Evolutionary conservation across 2,888 invertebrate species (phyloP), one percentile per base, ranked within the genome.

Genomic region (Dyspetes luteomarginatus): DNA sequence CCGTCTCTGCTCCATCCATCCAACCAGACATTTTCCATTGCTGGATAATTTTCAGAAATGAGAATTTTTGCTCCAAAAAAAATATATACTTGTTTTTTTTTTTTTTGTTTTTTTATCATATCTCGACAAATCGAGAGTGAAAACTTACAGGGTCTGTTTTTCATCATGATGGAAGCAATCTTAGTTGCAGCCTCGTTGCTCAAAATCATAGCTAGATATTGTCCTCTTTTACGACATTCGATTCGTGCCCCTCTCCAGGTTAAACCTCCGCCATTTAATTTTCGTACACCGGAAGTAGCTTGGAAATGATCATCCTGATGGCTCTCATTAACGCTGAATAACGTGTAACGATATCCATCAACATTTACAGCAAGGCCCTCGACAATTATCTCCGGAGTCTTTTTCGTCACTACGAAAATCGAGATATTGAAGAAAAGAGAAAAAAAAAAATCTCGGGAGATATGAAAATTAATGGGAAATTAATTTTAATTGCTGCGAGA

Each of bases 1-100:
- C 85, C 85, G 50, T 83, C 76, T 0, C n/a, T 17, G 22, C 85
- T 85, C 81, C 82, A 79, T 24, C 82, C 83, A 19, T 81, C 85
- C 78, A 85, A 26, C 85, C 85, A 85, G 3, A 65, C 81, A 55
- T 83, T 85, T 24, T 85, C 85, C 74, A 85, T 81, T 0, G 85
- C 85, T 85, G 41, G 12, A 3, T 36, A 3, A 36, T 12, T 36
- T 30, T 22, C 15, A 9, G 9, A 4, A 22, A 15, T 30, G 4
- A 1, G 4, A 30, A 28, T 60, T 60, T n/a, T 9, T 30, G 3
- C 4, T 30, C 4, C 7, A 7, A 30, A 30, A 30, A 30, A 30
- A 30, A 30, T 30, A 4, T 30, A 30, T 4, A 30, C 30, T 4
- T 30, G 30, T 30, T 30, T 30, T 30, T 30, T 30, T 30, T 30